Percentiles rank a stretch among this genome's conserved stretches.
Evolutionary conservation across 1,140 invertebrate species (phyloP).

Genomic region (Lepidurus couesii): DNA sequence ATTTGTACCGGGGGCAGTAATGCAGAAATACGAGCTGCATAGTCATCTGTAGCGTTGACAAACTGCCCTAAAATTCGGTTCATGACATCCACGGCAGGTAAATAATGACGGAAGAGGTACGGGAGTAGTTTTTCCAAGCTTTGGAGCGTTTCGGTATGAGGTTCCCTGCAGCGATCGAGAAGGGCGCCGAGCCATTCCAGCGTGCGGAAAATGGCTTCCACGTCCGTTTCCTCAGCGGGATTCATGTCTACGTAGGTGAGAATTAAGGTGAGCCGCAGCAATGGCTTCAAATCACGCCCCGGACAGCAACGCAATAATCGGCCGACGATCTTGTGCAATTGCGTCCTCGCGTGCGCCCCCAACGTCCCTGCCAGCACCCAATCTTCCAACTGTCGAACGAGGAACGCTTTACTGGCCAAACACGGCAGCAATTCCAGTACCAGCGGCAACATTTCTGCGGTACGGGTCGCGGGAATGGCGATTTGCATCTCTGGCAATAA

Average conservation of each 20-base stretch:
- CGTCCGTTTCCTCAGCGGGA: not conserved
- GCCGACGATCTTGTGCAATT: not conserved
- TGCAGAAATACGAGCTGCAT: not conserved
- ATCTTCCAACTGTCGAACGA: not conserved
- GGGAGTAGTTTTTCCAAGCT: conserved; percentile 11
- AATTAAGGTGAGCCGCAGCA: not conserved
- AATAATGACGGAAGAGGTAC: conserved; percentile 24
- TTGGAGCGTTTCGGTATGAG: not conserved
- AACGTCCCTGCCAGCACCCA: not conserved
- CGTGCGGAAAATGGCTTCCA: conserved; percentile 27
- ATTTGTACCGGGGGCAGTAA: not conserved
- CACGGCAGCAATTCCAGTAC: not conserved
- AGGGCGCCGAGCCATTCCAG: conserved; percentile 33
- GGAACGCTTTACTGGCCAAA: not conserved
- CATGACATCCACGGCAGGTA: conserved; percentile 31
- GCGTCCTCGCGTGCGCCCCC: not conserved
- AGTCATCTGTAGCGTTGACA: not conserved
- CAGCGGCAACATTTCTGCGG: conserved; percentile 7
- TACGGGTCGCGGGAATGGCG: not conserved
- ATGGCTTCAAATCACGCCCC: not conserved
- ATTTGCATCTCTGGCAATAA: not conserved
- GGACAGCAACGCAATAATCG: not conserved
- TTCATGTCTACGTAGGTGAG: not conserved
- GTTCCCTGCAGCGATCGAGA: conserved; percentile 25
- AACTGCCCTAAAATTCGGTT: conserved; percentile 32